Conservation (phyloP, 1,140 invertebrate species). For the Heliothis subflexa region DNA sequence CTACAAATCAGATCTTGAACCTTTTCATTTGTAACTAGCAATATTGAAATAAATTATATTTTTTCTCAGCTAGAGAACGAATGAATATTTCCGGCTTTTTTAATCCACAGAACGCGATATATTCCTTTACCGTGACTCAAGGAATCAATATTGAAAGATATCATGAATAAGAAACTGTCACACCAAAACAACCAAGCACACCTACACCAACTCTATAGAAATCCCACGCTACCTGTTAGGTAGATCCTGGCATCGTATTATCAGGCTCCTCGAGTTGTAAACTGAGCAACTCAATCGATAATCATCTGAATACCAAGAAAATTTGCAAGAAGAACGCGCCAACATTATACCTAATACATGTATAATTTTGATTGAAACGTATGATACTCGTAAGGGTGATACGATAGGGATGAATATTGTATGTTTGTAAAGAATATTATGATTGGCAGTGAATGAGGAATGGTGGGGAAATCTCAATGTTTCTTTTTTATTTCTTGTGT, state of each 20-base stretch:
- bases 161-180: neutral
- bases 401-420: conserved; percentile 23
- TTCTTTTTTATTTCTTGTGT: neutral
- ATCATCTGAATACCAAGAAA: conserved; percentile 74
- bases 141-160: neutral
- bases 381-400: conserved; percentile 44
- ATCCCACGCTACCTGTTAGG: conserved; percentile 61
- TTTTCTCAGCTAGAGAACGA: too few relatives aligned
- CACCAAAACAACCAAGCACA: conserved; percentile 46
- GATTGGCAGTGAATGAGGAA: conserved; percentile 31
- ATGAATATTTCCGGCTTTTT: too few relatives aligned
- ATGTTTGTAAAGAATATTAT: conserved; percentile 41
- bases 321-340: conserved; percentile 33
- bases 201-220: conserved; percentile 59
- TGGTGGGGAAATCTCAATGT: conserved; percentile 14
- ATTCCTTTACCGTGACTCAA: too few relatives aligned
- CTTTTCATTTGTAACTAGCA: too few relatives aligned
- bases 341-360: conserved; percentile 39
- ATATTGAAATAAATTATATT: too few relatives aligned
- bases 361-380: conserved; percentile 50
- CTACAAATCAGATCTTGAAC: too few relatives aligned
- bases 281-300: conserved; percentile 83
- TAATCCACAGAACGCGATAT: too few relatives aligned
- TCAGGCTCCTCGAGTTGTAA: conserved; percentile 80
- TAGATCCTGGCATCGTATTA: conserved; percentile 69